Evolutionary conservation across 53 echinoderm and acorn worm species (phyloP), one percentile per base, ranked within the genome.

Genomic region (Stichopus horrens): DNA sequence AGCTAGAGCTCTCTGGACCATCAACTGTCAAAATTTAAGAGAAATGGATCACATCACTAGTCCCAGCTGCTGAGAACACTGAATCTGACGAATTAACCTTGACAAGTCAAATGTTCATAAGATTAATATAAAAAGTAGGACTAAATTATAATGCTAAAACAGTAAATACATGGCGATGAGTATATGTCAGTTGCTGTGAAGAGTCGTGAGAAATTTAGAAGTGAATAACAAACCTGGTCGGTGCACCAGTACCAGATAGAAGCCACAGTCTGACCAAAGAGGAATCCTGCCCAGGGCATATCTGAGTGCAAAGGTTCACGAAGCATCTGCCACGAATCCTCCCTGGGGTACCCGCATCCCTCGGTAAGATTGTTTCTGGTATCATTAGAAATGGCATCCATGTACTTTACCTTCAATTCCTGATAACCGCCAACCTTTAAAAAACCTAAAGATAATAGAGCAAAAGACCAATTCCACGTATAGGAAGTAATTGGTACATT

Each of bases 211-310:
- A 37, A 37, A 37, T 37, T n/a, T n/a, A n/a, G n/a, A n/a, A n/a
- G 37, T 37, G 37, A 37, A 37, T 37, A 37, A 37, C 89, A 53
- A 92, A 96, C 96, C 93, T 96, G 96, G 87, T 96, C 96, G 6
- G 96, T 89, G 19, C 95, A 95, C 96, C 96, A 96, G 88, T 96
- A 96, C 96, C 96, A 96, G 22, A 96, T 93, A 37, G 96, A 95
- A 10, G 95, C 95, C 8, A 93, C 89, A 8, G 94, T 96, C 83
- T 96, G 94, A 2, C 96, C 96, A 52, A 96, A 91, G 7, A 96
- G 86, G 81, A 95, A 95, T 18, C 95, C 96, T 9, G 93, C 89
- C 96, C 96, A 96, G 5, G 96, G 96, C 71, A 95, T 88, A 76
- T 95, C 95, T 54, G 95, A 93, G 71, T 93, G 53, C 5, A 89